phyloP scores from a whole-genome alignment of 2,113 vertebrate species.

The Leucopsar rothschildi region DNA sequence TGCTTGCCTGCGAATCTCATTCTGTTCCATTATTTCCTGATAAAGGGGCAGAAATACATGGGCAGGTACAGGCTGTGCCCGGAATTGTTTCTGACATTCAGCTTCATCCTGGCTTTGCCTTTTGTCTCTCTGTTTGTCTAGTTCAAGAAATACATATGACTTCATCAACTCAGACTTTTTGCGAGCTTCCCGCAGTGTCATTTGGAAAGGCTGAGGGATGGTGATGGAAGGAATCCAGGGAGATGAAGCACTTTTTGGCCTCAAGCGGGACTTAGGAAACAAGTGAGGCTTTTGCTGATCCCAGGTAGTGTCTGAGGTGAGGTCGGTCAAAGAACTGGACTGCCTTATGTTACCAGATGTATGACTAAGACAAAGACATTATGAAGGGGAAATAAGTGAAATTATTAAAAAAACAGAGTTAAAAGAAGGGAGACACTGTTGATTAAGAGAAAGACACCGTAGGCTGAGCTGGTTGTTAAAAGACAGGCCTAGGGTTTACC shows the following conservation, averaged over 20 bases:
- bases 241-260: constrained; percentile 54
- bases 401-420: background rate
- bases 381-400: constrained; percentile 10
- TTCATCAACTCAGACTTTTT: constrained; percentile 67
- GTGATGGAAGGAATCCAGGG: constrained; percentile 69
- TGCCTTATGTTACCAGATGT: constrained; percentile 67
- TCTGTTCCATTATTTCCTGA: constrained; percentile 76
- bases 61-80: constrained; percentile 81
- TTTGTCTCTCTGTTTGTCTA: constrained; percentile 51
- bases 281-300: constrained; percentile 19
- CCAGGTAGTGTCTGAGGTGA: constrained; percentile 55
- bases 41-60: constrained; percentile 82
- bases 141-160: constrained; percentile 66
- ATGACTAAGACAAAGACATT: constrained; percentile 31
- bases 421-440: background rate
- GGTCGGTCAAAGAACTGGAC: constrained; percentile 70
- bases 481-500: background rate
- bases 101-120: constrained; percentile 79
- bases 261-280: constrained; percentile 43
- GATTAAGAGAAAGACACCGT: background rate
- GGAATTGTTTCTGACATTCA: constrained; percentile 89
- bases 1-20: constrained; percentile 77
- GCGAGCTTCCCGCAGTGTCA: constrained; percentile 68
- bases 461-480: background rate
- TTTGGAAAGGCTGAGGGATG: constrained; percentile 70